These are phyloP conservation scores for Fregata magnificens DNA, from an alignment of 2,113 vertebrate species.

Conservation along the genomic window DNA sequence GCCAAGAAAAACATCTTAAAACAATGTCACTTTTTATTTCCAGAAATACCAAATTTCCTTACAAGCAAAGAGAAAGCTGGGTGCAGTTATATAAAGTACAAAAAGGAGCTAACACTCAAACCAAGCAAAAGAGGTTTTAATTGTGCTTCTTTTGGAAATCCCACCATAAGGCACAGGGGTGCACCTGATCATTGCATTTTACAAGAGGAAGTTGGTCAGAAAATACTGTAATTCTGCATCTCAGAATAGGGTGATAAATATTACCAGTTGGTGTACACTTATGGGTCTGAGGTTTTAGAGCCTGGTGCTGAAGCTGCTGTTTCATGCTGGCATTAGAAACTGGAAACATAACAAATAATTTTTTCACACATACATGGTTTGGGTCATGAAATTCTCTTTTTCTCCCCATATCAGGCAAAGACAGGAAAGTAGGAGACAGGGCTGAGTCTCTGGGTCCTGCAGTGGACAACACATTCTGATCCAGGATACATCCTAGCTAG, in stretches of 20 bases:
- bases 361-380: background rate
- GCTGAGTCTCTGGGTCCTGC: background rate
- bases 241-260: background rate
- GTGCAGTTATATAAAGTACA: background rate
- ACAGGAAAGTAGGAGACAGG: background rate
- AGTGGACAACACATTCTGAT: background rate
- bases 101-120: background rate
- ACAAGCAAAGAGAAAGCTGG: background rate
- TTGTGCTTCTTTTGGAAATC: background rate
- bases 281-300: rapidly evolving
- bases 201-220: background rate
- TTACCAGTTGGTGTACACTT: background rate
- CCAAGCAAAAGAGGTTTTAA: background rate
- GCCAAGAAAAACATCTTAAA: background rate
- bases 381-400: background rate
- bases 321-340: background rate
- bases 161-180: background rate
- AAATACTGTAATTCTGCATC: background rate
- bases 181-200: background rate
- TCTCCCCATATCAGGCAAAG: background rate
- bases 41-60: background rate
- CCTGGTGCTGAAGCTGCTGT: background rate
- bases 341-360: background rate
- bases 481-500: background rate
- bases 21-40: background rate